These are phyloP conservation scores for Agelastica alni DNA, from an alignment of 2,888 invertebrate genomes.

Conservation along the genomic window DNA sequence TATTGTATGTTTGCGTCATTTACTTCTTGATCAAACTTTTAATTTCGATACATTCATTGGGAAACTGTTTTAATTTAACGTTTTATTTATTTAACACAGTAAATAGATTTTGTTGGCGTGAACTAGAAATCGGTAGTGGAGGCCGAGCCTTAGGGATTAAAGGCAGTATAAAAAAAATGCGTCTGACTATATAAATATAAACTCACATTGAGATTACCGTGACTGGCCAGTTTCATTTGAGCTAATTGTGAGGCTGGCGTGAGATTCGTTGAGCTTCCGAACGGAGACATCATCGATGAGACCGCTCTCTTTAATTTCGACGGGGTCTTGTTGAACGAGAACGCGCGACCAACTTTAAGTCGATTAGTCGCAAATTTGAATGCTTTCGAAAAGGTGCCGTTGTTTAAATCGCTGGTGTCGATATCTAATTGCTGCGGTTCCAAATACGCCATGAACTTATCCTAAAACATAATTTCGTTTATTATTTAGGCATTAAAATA, in stretches of 20 bases:
- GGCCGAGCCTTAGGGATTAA: too few relatives aligned
- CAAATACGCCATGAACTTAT: conserved; percentile 76
- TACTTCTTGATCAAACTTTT: too few relatives aligned
- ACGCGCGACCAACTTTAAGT: conserved; percentile 89
- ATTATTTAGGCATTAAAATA: too few relatives aligned
- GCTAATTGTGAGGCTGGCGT: conserved; percentile 83
- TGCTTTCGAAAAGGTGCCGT: conserved; percentile 88
- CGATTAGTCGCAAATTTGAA: conserved; percentile 86
- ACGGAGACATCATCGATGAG: conserved; percentile 92
- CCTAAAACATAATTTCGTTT: conserved; percentile 66
- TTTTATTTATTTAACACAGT: too few relatives aligned
- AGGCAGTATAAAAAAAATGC: too few relatives aligned
- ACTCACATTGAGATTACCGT: conserved; percentile 83
- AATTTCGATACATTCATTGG: too few relatives aligned
- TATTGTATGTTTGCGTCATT: too few relatives aligned
- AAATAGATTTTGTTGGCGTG: too few relatives aligned
- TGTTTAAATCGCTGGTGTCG: conserved; percentile 83
- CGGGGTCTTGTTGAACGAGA: conserved; percentile 95
- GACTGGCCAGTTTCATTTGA: conserved; percentile 84
- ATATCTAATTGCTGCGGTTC: conserved; percentile 85
- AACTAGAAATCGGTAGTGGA: too few relatives aligned
- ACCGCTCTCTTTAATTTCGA: conserved; percentile 91
- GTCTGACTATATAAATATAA: too few relatives aligned
- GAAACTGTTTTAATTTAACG: too few relatives aligned
- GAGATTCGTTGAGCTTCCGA: conserved; percentile 81